These are phyloP conservation scores for Irena cyanogastra DNA, from an alignment of 2,113 vertebrate genomes.

Conservation along the genomic window DNA sequence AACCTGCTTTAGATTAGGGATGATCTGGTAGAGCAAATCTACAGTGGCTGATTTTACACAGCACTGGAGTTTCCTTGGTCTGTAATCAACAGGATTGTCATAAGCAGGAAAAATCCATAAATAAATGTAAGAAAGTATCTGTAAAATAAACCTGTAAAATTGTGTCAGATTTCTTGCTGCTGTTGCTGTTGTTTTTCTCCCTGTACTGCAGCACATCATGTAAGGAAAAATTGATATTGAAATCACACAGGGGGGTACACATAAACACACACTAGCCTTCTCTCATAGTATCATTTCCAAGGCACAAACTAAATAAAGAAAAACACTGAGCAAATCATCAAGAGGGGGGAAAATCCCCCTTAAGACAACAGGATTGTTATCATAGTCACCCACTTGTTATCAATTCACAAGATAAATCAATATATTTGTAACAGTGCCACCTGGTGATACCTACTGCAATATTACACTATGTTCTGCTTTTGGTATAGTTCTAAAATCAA, in stretches of 20 bases:
- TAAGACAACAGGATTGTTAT: not conserved
- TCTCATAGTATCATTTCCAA: not conserved
- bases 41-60: not conserved
- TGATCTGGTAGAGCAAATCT: slow-evolving; percentile 1
- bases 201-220: not conserved
- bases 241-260: not conserved
- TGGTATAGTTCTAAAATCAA: not conserved
- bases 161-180: not conserved
- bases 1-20: slow-evolving; percentile 15
- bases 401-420: not conserved
- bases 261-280: not conserved
- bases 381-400: not conserved
- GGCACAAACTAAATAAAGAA: not conserved
- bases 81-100: not conserved
- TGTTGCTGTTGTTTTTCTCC: too few relatives aligned
- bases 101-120: not conserved
- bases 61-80: not conserved
- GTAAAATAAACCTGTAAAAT: not conserved
- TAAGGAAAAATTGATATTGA: not conserved
- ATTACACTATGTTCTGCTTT: not conserved
- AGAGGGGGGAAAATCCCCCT: rapidly evolving
- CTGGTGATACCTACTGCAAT: not conserved
- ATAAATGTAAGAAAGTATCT: not conserved
- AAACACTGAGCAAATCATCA: not conserved
- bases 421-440: not conserved